Evolutionary conservation across 1,140 invertebrate genomes (phyloP), one percentile per base, ranked within the genome.

Genomic region (Hyphantria cunea): DNA sequence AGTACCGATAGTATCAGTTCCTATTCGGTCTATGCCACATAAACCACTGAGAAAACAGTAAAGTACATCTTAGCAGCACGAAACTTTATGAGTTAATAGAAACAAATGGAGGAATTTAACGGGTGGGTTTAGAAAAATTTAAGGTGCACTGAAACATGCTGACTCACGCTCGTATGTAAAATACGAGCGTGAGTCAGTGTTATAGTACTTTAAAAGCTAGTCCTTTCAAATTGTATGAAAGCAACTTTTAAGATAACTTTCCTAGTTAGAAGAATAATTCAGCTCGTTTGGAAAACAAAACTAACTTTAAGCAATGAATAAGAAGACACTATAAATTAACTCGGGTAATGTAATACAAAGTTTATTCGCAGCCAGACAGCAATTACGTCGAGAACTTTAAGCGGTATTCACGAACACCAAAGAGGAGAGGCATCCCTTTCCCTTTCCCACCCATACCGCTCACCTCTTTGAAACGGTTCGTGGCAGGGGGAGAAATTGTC

Each of bases 351-450:
- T 88, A 84, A 89, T 86, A 85, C 80, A 88, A 89, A 88, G 78
- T 90, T 90, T 86, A 87, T 82, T 88, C 83, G 72, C 74, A 84
- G 80, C 82, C 82, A 86, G 87, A 87, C 87, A 87, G 80, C 79
- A 90, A 90, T 90, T 90, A 88, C 78, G 72, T 70, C 67, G 72
- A 74, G 74, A 88, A 89, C 74, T 89, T 87, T 80, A 84, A 84
- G 78, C 80, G 74, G 80, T 82, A 86, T 87, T 89, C 82, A 84
- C 74, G 71, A 84, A 78, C 76, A 78, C 68, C 64, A 80, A 78
- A 76, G 71, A 78, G 78, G 76, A 73, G 54, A 54, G 63, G 58
- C 52, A 63, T 61, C 71, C 58, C 72, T 69, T 65, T 45, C 62
- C 63, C 42, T 14, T 39, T 52, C 54, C 65, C 68, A 63, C 73